Base-by-base conservation (phyloP, 2,888 invertebrate genomes). In the Esperia sulphurella region DNA sequence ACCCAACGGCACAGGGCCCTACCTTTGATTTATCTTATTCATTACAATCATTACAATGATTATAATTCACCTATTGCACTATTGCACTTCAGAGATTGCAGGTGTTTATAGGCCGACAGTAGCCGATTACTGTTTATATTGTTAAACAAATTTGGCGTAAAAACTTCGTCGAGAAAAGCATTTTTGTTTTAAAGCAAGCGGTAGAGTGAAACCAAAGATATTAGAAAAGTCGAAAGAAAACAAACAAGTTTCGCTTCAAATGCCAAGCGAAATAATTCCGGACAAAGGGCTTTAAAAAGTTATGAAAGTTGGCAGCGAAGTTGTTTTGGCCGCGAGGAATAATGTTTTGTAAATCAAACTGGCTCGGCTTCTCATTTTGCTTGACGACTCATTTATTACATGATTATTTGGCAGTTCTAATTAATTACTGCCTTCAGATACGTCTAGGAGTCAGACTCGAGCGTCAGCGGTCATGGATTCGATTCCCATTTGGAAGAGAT, bases 221-320 rank as follows among this genome's bases (percentile, higher is more conserved):
- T 52, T 45, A 37, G 41, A 52, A 57, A 56, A 45, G 33, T 47
- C 29, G 12, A 43, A 53, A 43, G 43, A 48, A 51, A 46, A 49
- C 49, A 50, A 46, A 42, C 13, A 21, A 13, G 43, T 45, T 46
- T 35, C 40, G 9, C 29, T n/a, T 14, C 31, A 47, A 47, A 31
- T 39, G 30, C 37, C n/a, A n/a, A 30, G 28, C 31, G 46, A 52
- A 41, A 38, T 40, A 52, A 54, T 48, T 46, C 50, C n/a, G 30
- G 44, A 49, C 40, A 14, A 53, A 49, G 38, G 48, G 45, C 45
- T 49, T 51, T 37, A 30, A 29, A 54, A 52, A 52, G 55, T 57
- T 58, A 46, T 42, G 49, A 50, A 55, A 54, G 43, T 44, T 41
- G 42, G 39, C 47, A 43, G 31, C n/a, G 43, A 44, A 47, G 44